Percentiles rank a stretch among this genome's conserved stretches.
These are phyloP conservation scores for Tipula unca DNA, from an alignment of 2,888 invertebrate genomes.

Conservation along the genomic window DNA sequence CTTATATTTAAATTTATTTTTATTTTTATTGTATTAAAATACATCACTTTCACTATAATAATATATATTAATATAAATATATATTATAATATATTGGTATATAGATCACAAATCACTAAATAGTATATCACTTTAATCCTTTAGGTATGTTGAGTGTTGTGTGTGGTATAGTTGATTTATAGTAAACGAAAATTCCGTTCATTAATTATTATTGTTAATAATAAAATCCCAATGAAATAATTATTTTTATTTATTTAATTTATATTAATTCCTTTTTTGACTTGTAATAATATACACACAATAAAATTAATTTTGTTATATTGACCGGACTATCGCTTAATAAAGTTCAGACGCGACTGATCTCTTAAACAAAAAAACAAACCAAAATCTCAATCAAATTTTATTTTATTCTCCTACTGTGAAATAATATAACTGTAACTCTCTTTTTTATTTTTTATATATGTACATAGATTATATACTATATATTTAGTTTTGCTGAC, in stretches of 20 bases:
- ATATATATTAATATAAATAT: no score
- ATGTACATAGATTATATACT: background rate
- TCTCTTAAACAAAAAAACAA: background rate
- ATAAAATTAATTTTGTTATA: background rate
- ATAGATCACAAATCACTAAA: background rate
- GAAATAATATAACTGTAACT: conserved; percentile 2
- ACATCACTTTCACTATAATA: background rate
- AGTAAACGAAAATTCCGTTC: conserved; percentile 14
- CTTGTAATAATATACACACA: conserved; percentile 9
- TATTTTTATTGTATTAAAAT: background rate
- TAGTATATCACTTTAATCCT: background rate
- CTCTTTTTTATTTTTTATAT: background rate
- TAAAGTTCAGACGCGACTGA: conserved; percentile 18
- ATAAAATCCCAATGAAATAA: background rate
- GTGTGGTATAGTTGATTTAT: background rate
- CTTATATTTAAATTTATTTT: background rate
- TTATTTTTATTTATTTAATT: background rate
- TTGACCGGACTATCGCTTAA: conserved; percentile 19
- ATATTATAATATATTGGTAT: background rate
- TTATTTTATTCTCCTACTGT: conserved; percentile 16
- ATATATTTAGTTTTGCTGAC: background rate
- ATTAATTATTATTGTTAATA: background rate
- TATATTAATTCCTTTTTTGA: background rate
- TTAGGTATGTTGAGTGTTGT: background rate
- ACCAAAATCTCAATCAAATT: background rate